These are phyloP conservation scores for Congeria kusceri DNA, from an alignment of 2,888 invertebrate genomes.

Conservation along the genomic window DNA sequence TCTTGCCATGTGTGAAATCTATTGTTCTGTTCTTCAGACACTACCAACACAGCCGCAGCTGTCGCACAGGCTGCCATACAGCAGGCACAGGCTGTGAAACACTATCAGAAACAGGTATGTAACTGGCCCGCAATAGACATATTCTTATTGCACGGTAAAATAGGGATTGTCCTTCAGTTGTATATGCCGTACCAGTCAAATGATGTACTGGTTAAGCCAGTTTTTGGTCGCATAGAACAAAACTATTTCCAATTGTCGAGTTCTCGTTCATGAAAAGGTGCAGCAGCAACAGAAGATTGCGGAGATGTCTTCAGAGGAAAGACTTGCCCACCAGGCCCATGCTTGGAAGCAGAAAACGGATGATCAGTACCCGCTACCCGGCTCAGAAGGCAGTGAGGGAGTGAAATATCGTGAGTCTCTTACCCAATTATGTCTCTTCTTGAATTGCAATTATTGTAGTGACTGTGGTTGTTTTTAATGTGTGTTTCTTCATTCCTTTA, in stretches of 20 bases:
- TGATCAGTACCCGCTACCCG: conserved; percentile 18
- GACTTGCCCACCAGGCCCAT: conserved; percentile 67
- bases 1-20: background rate
- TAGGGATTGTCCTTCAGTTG: too few relatives aligned
- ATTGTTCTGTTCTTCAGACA: conserved; percentile 69
- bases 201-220: too few relatives aligned
- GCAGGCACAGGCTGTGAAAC: conserved; percentile 87
- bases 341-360: conserved; percentile 66
- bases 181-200: background rate
- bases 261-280: conserved; percentile 34
- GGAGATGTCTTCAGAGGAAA: conserved; percentile 68
- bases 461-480: too few relatives aligned
- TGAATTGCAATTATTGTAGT: too few relatives aligned
- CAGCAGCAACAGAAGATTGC: conserved; percentile 70
- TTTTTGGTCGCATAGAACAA: too few relatives aligned
- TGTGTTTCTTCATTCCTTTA: too few relatives aligned
- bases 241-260: background rate
- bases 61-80: conserved; percentile 93
- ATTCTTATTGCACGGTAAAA: background rate
- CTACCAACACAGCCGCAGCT: conserved; percentile 87
- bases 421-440: background rate
- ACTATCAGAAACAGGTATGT: conserved; percentile 78
- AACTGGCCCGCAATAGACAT: background rate
- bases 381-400: conserved; percentile 7
- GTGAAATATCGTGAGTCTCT: conserved; percentile 49